Evolutionary conservation across 2,888 invertebrate genomes (phyloP), one percentile per base, ranked within the genome.

Genomic region (Dorcus hopei): DNA sequence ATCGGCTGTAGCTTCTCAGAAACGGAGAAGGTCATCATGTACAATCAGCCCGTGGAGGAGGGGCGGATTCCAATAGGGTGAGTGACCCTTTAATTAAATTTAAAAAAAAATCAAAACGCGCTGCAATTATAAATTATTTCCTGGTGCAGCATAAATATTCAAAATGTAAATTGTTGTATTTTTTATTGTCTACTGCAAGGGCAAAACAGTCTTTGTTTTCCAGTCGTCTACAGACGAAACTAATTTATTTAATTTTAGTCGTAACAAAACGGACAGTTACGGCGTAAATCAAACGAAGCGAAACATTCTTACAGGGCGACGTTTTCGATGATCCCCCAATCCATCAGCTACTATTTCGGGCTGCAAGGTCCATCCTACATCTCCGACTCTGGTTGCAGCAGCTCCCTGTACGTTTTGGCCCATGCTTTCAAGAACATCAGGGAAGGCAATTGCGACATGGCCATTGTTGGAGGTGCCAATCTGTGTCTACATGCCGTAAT

Each of bases 321-420:
- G 16, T 23, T 16, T 45, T 91, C 93, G 9, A 94, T 95, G 93
- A 85, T 95, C 74, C 90, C 95, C 16, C 95, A 95, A 78, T 85
- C 95, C 53, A 85, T 96, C 65, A 93, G 94, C 0, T 95, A 90
- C 77, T 87, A 87, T 79, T 83, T 96, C 59, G 93, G 93, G 16
- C 82, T 92, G 14, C 88, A 88, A 66, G 94, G 96, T 0, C 95
- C 95, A 0, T 93, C 93, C 9, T 92, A 88, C 79, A 84, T 90
- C 33, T 9, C 94, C 8, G 97, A 97, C 78, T 94, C 96, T 0
- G 97, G 97, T 0, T 97, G 97, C 76, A 95, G 95, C n/a, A 96
- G 96, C 55, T 92, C 95, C 7, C 82, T 95, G 65, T 87, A 91
- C 68, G 96, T 95, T 0, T 65, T 97, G 56, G 93, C 96, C 69